Evolutionary conservation across 2,797 vertebrate genomes (phyloP).

Genomic region (Sebastolobus alascanus): DNA sequence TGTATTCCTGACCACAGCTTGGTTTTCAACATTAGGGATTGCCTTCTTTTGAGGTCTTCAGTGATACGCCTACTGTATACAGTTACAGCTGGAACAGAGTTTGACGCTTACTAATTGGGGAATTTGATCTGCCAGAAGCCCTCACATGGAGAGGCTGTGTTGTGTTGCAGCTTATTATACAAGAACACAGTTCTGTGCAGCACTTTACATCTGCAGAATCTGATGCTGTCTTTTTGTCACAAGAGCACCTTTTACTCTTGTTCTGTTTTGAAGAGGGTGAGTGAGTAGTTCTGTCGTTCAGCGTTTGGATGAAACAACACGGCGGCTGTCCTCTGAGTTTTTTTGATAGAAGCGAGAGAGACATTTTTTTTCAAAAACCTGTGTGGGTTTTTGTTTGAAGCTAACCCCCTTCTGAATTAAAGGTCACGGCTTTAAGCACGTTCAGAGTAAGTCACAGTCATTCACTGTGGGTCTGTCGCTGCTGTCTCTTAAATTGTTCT

Average conservation of each 20-base stretch:
- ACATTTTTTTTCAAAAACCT: not conserved
- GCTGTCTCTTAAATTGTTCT: not conserved
- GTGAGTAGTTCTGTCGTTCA: constrained; percentile 7
- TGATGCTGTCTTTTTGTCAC: not conserved
- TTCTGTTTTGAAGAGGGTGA: constrained; percentile 2
- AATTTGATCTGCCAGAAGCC: constrained; percentile 17
- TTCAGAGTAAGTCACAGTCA: constrained; percentile 26
- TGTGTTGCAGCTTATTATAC: not conserved
- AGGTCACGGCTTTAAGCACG: not conserved
- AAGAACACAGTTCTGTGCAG: not conserved
- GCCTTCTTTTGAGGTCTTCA: not conserved
- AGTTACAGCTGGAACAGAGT: constrained; percentile 30
- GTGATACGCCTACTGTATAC: constrained; percentile 10
- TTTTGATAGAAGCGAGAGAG: constrained; percentile 46
- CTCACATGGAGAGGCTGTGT: not conserved
- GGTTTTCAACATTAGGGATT: constrained; percentile 41
- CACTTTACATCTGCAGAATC: not conserved
- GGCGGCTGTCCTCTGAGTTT: constrained; percentile 50
- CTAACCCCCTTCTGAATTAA: constrained; percentile 28
- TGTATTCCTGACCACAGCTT: constrained; percentile 25
- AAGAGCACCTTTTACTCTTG: not conserved
- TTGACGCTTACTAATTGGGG: constrained; percentile 29
- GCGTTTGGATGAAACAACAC: constrained; percentile 8
- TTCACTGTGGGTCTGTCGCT: not conserved
- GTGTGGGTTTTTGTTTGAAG: constrained; percentile 40